Conservation (phyloP, 2,888 invertebrate species). For the Hemaris fuciformis region DNA sequence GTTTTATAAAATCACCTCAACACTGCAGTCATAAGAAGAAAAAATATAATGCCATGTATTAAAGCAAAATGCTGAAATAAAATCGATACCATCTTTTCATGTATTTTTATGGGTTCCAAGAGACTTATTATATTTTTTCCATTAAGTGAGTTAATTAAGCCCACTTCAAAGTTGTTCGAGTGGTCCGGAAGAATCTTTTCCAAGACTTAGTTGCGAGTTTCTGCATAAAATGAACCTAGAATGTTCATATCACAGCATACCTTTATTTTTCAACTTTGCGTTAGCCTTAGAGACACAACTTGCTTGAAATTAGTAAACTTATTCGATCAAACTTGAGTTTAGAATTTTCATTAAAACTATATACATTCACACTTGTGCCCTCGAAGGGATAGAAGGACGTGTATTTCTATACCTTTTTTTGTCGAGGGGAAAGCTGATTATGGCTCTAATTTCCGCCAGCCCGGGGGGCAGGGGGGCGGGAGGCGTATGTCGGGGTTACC, state of each 20-base stretch:
- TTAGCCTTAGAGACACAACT: background rate
- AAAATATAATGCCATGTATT: no score
- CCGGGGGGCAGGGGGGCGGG: no score
- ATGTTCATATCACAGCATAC: conserved; percentile 43
- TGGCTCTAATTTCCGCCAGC: no score
- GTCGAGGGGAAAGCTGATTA: no score
- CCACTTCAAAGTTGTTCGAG: conserved; percentile 19
- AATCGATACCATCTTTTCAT: conserved; percentile 32
- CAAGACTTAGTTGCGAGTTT: conserved; percentile 31
- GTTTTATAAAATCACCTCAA: no score
- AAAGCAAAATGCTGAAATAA: conserved; percentile 37
- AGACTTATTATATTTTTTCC: conserved; percentile 4
- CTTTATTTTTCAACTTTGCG: conserved; percentile 28
- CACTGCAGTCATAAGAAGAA: no score
- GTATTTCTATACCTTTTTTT: no score
- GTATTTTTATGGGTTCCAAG: conserved; percentile 29
- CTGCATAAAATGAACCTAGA: conserved; percentile 34
- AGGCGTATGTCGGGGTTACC: no score
- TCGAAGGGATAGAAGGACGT: no score
- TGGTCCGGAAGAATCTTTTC: background rate
- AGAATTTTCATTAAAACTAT: background rate
- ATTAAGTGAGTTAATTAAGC: conserved; percentile 28
- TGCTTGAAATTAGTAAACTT: background rate
- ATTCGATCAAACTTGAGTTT: background rate
- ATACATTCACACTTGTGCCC: no score